Evolutionary conservation across 1,140 invertebrate species (phyloP), one percentile per base, ranked within the genome.

Genomic region (Drosophila yakuba): DNA sequence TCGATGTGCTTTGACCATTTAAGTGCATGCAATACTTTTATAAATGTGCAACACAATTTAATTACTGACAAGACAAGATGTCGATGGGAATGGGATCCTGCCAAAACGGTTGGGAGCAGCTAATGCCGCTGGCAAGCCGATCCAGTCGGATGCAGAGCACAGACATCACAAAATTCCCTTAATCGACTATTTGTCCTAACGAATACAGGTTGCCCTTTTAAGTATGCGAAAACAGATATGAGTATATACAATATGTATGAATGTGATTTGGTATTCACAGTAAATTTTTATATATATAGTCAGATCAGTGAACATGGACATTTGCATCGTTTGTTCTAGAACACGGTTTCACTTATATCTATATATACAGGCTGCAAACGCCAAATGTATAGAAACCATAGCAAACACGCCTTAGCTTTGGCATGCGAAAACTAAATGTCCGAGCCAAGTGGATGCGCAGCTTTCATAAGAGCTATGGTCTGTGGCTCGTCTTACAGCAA

Each of bases 11-110:
- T 20, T 28, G 10, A 28, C 68, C 67, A 73, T 79, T 82, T 78
- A 78, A 55, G 60, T 59, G 39, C 58, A 52, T 58, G 71, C 82
- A 74, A 64, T 78, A 81, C 82, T 88, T 86, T 85, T 57, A 85
- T 88, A 79, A 86, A 86, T 82, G 79, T 82, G 74, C 83, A 86
- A 41, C 79, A 74, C 62, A 71, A 75, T 81, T 88, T 82, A 88
- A 86, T 88, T 88, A 56, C 77, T 74, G 43, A 74, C 45, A 64
- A 66, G 44, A 50, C 61, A 51, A 47, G 44, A 50, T 32, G 23
- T 50, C 63, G 36, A 50, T 44, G 47, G 44, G 41, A 38, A 63
- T 67, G 55, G 25, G 20, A 84, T 86, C 73, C 82, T 79, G 60
- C 20, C 50, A 41, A 14, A 32, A 35, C 17, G 32, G 32, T 25